Evolutionary conservation across 2,113 vertebrate species (phyloP).

Genomic region (Colossoma macropomum): DNA sequence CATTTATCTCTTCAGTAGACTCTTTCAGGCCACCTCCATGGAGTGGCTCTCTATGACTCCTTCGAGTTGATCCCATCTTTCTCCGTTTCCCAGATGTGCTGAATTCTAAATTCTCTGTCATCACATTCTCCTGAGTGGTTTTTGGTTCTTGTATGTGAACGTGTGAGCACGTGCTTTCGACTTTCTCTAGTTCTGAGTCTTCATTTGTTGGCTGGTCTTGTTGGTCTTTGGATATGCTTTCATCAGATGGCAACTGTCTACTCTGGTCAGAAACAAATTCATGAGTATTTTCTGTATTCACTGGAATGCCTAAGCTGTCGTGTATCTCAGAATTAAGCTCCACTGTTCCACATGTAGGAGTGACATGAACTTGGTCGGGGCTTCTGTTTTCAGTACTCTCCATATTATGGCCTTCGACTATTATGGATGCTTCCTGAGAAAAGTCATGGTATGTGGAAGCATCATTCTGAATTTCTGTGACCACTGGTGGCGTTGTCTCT

Average conservation of each 20-base stretch:
- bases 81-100: constrained; percentile 14
- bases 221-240: background rate
- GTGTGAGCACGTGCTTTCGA: background rate
- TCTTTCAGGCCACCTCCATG: background rate
- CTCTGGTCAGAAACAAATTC: background rate
- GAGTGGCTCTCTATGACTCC: background rate
- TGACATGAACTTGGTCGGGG: background rate
- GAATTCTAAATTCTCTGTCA: background rate
- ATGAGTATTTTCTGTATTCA: background rate
- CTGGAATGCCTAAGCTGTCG: background rate
- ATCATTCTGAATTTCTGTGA: constrained; percentile 8
- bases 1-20: background rate
- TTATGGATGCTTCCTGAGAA: no score
- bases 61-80: constrained; percentile 43
- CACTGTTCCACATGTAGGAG: background rate
- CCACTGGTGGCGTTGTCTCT: background rate
- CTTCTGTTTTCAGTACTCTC: background rate
- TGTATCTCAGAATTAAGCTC: background rate
- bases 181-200: background rate
- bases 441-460: background rate
- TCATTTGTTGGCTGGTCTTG: background rate
- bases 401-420: no score
- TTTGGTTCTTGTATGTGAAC: background rate
- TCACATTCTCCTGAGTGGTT: background rate
- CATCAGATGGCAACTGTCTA: background rate